Percentiles rank a stretch among this genome's conserved stretches.
These are phyloP conservation scores for Cheilosia vulpina DNA, from an alignment of 2,888 invertebrate species.

Conservation along the genomic window DNA sequence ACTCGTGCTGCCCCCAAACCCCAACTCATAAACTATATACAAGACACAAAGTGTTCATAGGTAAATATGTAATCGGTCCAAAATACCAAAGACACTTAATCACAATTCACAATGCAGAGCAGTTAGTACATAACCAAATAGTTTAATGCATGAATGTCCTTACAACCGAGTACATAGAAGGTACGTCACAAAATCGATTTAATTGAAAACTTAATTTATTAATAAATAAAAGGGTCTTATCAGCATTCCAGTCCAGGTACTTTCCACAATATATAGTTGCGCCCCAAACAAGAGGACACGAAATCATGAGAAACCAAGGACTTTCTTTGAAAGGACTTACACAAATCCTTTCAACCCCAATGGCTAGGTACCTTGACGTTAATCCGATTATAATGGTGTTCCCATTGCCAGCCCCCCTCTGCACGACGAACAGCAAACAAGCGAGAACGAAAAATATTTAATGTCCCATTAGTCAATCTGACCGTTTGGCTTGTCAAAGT, in stretches of 20 bases:
- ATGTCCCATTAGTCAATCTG: slow-evolving; percentile 71
- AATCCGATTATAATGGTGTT: slow-evolving; percentile 72
- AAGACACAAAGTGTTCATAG: slow-evolving; percentile 7
- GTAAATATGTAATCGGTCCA: slow-evolving; percentile 51
- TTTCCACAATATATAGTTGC: slow-evolving; percentile 57
- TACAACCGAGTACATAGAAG: neutral
- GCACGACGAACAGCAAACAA: slow-evolving; percentile 3
- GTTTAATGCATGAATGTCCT: slow-evolving; percentile 22
- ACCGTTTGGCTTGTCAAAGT: slow-evolving; percentile 68
- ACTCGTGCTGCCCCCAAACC: neutral
- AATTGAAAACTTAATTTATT: slow-evolving; percentile 72
- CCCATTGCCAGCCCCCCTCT: slow-evolving; percentile 2
- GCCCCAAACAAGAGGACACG: slow-evolving; percentile 43
- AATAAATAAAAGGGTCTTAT: slow-evolving; percentile 68
- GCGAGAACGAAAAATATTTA: slow-evolving; percentile 52
- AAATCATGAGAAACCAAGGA: slow-evolving; percentile 1
- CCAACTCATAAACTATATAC: neutral
- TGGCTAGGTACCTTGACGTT: slow-evolving; percentile 51
- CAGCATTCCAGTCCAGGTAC: slow-evolving; percentile 59
- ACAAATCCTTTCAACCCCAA: slow-evolving; percentile 66
- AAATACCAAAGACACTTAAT: slow-evolving; percentile 6
- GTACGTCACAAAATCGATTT: slow-evolving; percentile 52
- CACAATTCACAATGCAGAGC: slow-evolving; percentile 26
- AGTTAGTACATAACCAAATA: slow-evolving; percentile 24
- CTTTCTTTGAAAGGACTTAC: slow-evolving; percentile 47